Percentiles rank a stretch among this genome's conserved stretches.
These are phyloP conservation scores for Cantharis nigra DNA, from an alignment of 2,888 invertebrate genomes.

Conservation along the genomic window DNA sequence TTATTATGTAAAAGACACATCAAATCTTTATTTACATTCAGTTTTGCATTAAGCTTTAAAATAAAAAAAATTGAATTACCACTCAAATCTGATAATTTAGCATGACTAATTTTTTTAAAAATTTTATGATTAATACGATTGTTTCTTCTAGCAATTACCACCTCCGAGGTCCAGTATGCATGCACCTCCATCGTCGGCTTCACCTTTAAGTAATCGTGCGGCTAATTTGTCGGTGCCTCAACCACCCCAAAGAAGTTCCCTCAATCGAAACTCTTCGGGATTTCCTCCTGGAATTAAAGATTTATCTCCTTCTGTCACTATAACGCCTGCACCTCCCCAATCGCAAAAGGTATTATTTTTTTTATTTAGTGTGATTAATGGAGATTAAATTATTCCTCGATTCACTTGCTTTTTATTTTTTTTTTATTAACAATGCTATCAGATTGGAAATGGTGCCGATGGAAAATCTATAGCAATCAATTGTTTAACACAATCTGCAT, in stretches of 20 bases:
- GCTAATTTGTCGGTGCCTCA: slow-evolving; percentile 54
- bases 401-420: not conserved
- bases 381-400: not conserved
- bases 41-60: no score
- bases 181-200: slow-evolving; percentile 59
- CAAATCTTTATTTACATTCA: not conserved
- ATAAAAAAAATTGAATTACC: no score
- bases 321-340: slow-evolving; percentile 76
- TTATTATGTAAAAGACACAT: not conserved
- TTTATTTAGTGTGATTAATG: not conserved
- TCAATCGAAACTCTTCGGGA: slow-evolving; percentile 45
- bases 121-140: not conserved
- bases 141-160: slow-evolving; percentile 57
- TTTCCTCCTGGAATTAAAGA: slow-evolving; percentile 55
- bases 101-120: no score
- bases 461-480: slow-evolving; percentile 49
- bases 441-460: slow-evolving; percentile 51
- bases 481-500: slow-evolving; percentile 45
- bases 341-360: slow-evolving; percentile 54
- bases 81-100: no score
- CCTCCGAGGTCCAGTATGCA: slow-evolving; percentile 57
- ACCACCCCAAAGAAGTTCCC: slow-evolving; percentile 49
- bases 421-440: slow-evolving; percentile 21
- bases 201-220: slow-evolving; percentile 58
- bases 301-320: slow-evolving; percentile 70